A percentile compares a stretch with the other conserved stretches of the same genome.
Evolutionary conservation across 1,140 invertebrate genomes (phyloP).

Genomic region (Drosophila biarmipes): DNA sequence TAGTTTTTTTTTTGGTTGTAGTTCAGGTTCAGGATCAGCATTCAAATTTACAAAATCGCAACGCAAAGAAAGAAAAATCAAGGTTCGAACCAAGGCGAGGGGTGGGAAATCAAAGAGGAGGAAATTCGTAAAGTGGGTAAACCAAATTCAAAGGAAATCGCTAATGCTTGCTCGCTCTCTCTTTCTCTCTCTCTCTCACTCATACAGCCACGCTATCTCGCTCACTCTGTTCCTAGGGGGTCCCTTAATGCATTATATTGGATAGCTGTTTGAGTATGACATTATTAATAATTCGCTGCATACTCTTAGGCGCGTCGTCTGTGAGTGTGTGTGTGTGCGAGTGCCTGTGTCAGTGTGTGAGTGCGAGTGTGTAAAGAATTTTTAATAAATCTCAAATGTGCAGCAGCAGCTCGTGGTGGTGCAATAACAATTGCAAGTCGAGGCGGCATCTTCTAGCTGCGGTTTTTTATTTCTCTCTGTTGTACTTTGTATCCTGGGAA

Average conservation of each 20-base stretch:
- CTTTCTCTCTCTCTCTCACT: slow-evolving; percentile 14
- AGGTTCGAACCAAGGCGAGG: slow-evolving; percentile 16
- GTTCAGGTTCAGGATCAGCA: slow-evolving; percentile 40
- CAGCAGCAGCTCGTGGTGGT: slow-evolving; percentile 55
- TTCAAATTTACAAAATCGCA: slow-evolving; percentile 77
- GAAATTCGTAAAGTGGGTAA: slow-evolving; percentile 38
- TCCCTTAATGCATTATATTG: slow-evolving; percentile 79
- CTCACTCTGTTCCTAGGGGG: slow-evolving; percentile 44
- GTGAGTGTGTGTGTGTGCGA: slow-evolving; percentile 22
- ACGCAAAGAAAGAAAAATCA: slow-evolving; percentile 28
- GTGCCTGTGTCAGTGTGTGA: slow-evolving; percentile 1
- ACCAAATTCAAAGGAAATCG: slow-evolving; percentile 59
- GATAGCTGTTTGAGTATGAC: slow-evolving; percentile 78
- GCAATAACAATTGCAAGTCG: slow-evolving; percentile 69
- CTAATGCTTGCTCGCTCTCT: slow-evolving; percentile 34
- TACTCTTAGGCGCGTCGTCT: slow-evolving; percentile 64
- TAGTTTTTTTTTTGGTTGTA: slow-evolving; percentile 15
- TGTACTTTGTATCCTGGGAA: background rate
- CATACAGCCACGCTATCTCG: slow-evolving; percentile 3
- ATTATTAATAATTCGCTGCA: slow-evolving; percentile 83
- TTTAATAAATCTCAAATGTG: slow-evolving; percentile 84
- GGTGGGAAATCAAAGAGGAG: slow-evolving; percentile 23
- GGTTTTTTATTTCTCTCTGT: slow-evolving; percentile 27
- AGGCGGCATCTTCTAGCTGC: slow-evolving; percentile 62
- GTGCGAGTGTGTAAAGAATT: slow-evolving; percentile 73